These are phyloP conservation scores for Chrysogorgia sp. DNA, from an alignment of 92 coral and sea anemone genomes.

Conservation along the genomic window DNA sequence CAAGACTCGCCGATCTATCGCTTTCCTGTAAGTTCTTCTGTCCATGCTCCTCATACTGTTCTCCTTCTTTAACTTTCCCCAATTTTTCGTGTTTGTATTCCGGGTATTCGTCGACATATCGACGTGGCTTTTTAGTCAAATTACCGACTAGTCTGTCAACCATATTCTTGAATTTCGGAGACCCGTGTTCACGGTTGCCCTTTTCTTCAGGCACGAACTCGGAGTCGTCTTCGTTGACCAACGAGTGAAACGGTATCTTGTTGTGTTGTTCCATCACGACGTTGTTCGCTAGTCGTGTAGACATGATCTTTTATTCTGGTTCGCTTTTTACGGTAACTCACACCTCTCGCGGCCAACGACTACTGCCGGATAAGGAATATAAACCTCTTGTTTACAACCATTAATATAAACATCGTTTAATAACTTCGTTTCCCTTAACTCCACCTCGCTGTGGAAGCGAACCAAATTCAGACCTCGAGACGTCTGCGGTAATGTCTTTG, in stretches of 20 bases:
- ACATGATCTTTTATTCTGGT: background rate
- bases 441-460: background rate
- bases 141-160: constrained; percentile 19
- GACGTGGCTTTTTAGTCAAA: constrained; percentile 10
- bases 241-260: constrained; percentile 21
- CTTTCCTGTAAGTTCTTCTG: background rate
- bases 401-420: background rate
- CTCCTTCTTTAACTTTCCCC: background rate
- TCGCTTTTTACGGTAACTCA: background rate
- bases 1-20: constrained; percentile 22
- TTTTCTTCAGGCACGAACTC: background rate
- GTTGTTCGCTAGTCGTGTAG: background rate
- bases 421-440: background rate
- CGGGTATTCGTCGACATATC: background rate
- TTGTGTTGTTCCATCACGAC: constrained; percentile 22
- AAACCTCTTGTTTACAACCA: background rate
- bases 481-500: background rate
- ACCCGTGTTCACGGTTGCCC: background rate
- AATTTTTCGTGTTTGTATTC: background rate
- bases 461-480: background rate
- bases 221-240: constrained; percentile 22
- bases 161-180: constrained; percentile 3
- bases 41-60: background rate
- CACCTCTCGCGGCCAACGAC: too few relatives aligned
- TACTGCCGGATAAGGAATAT: background rate